A percentile compares a stretch with the other conserved stretches of the same genome.
These are phyloP conservation scores for Syngnathus acus DNA, from an alignment of 2,797 vertebrate genomes.

Conservation along the genomic window DNA sequence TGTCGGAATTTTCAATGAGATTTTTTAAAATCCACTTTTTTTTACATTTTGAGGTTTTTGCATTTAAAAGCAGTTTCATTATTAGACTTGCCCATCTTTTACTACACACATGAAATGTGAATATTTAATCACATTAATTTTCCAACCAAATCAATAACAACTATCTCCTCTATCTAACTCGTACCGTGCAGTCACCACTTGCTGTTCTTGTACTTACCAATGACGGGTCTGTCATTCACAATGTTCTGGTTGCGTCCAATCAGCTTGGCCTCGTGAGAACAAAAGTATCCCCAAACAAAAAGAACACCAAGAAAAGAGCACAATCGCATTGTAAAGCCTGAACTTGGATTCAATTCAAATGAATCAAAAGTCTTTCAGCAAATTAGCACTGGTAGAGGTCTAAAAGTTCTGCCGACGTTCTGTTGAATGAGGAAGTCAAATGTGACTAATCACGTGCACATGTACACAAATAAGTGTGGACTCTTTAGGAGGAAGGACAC, in stretches of 20 bases:
- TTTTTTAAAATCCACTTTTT: too few relatives aligned
- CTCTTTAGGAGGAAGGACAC: not conserved
- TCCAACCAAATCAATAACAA: not conserved
- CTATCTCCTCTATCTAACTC: not conserved
- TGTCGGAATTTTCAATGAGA: too few relatives aligned
- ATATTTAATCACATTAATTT: not conserved
- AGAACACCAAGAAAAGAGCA: constrained; percentile 16
- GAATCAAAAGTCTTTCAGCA: not conserved
- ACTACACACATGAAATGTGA: not conserved
- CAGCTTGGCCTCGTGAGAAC: constrained; percentile 20
- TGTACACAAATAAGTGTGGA: not conserved
- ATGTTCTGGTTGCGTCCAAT: constrained; percentile 7
- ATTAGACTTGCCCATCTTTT: too few relatives aligned
- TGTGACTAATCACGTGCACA: not conserved
- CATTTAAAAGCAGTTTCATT: too few relatives aligned
- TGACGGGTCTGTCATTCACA: constrained; percentile 60
- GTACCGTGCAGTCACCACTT: too few relatives aligned
- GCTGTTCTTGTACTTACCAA: constrained; percentile 46
- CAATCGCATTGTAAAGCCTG: constrained; percentile 24
- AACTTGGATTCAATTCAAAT: not conserved
- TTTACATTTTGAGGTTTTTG: too few relatives aligned
- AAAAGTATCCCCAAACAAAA: constrained; percentile 16
- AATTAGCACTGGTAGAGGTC: not conserved
- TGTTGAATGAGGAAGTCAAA: constrained; percentile 51
- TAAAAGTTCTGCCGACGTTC: not conserved